Base-by-base conservation (phyloP, 2,888 invertebrate species). In the Calliphora vomitoria region DNA sequence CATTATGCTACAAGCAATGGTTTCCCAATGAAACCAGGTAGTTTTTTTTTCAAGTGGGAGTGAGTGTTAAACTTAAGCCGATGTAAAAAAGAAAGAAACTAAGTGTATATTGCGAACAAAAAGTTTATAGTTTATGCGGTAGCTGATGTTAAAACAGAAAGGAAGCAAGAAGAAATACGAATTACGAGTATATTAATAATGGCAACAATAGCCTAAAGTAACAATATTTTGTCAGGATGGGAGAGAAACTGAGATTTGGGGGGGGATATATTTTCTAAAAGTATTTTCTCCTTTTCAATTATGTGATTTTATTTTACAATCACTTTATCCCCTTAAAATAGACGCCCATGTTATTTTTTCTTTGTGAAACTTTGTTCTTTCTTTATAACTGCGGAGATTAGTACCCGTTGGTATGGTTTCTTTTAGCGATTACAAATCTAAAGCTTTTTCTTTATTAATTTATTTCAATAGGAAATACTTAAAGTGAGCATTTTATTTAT, bases 121-220 rank as follows among this genome's bases (percentile, higher is more conserved):
- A n/a, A 47, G 47, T 47, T 47, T 47, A 47, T 47, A 15, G 50
- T 50, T 50, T n/a, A 50, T 50, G n/a, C 6, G 5, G 50, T n/a
- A 50, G n/a, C 50, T 50, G 50, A 3, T 50, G 50, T n/a, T 50
- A 50, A 15, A 50, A 13, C 13, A 44, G 44, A 35, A 11, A 44
- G n/a, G 13, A 13, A n/a, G 15, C 4, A 50, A 4, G 47, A 50
- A 50, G 5, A 50, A 50, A 50, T n/a, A 5, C 6, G 13, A 11
- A 60, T 60, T 60, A 64, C 38, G 38, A 64, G 10, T 38, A 38
- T 18, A 38, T 64, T 64, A 64, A 64, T 64, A 64, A 38, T 38
- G 35, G 4, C 62, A 64, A n/a, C 35, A 38, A 64, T 18, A 55
- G 55, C 20, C 20, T 8, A 6, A 18, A 55, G 55, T 55, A 20